A percentile compares a stretch with the other conserved stretches of the same genome.
phyloP scores from a whole-genome alignment of 2,113 vertebrate genomes.

The Paramisgurnus dabryanus region DNA sequence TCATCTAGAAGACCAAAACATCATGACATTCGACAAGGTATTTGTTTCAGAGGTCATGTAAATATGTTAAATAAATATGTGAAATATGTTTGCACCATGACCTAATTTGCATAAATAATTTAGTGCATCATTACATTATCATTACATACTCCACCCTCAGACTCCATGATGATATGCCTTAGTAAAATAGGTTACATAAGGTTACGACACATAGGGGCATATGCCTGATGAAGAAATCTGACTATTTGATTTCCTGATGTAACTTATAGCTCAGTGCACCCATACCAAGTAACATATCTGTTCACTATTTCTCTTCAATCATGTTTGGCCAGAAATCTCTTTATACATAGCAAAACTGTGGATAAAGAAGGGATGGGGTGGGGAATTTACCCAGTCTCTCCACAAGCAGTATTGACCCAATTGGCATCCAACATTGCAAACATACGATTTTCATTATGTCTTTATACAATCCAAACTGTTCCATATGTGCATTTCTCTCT shows the following conservation, averaged over 20 bases:
- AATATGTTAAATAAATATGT: too few relatives aligned
- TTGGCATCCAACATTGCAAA: slow-evolving; percentile 51
- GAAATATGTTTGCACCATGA: too few relatives aligned
- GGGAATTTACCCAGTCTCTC: slow-evolving; percentile 25
- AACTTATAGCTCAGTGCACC: not conserved
- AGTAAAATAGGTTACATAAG: not conserved
- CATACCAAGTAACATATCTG: slow-evolving; percentile 17
- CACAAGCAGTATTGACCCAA: slow-evolving; percentile 55
- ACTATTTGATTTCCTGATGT: not conserved
- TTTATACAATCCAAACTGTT: slow-evolving; percentile 57
- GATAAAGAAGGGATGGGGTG: not conserved
- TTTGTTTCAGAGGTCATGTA: too few relatives aligned
- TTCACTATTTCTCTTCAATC: slow-evolving; percentile 10
- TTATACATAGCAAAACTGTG: slow-evolving; percentile 24
- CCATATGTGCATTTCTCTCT: slow-evolving; percentile 38
- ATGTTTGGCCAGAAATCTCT: slow-evolving; percentile 43
- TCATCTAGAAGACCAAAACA: too few relatives aligned
- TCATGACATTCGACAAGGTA: too few relatives aligned
- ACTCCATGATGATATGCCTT: slow-evolving; percentile 1
- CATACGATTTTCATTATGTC: slow-evolving; percentile 57
- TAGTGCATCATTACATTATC: too few relatives aligned
- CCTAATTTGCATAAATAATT: too few relatives aligned
- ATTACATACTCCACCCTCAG: too few relatives aligned
- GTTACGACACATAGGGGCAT: not conserved
- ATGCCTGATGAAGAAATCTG: slow-evolving; percentile 3